These are phyloP conservation scores for Hirtodrosophila histrioides DNA, from an alignment of 2,888 invertebrate species.

Conservation along the genomic window DNA sequence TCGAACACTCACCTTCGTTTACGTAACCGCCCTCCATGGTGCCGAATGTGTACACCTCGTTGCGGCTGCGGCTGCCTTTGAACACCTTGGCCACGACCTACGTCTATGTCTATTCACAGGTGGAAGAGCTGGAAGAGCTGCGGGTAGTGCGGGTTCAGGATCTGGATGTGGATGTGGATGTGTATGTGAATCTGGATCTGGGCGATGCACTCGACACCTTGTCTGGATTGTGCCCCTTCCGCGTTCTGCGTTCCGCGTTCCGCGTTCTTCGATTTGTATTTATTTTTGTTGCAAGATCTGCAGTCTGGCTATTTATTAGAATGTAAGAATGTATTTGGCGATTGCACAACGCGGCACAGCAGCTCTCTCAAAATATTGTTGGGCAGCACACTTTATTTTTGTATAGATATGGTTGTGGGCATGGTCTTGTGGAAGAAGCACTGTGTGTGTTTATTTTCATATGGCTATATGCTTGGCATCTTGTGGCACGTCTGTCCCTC, in stretches of 20 bases:
- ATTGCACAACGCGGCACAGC: constrained; percentile 54
- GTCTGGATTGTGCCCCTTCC: constrained; percentile 29
- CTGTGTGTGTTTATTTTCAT: constrained; percentile 38
- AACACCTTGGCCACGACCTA: constrained; percentile 76
- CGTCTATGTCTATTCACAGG: constrained; percentile 43
- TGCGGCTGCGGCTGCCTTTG: constrained; percentile 60
- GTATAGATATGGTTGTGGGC: constrained; percentile 20
- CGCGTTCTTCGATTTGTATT: constrained; percentile 8
- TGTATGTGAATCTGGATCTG: constrained; percentile 31
- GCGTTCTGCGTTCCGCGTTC: constrained; percentile 46
- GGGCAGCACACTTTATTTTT: constrained; percentile 36
- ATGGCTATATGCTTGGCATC: constrained; percentile 52
- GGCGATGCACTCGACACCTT: constrained; percentile 66
- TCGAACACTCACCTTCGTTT: constrained; percentile 82
- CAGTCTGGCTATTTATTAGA: constrained; percentile 62
- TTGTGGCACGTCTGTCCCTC: constrained; percentile 39
- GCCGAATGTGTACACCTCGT: constrained; percentile 82
- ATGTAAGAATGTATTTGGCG: constrained; percentile 68
- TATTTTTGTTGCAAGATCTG: constrained; percentile 59
- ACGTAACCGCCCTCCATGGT: constrained; percentile 84
- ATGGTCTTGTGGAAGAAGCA: constrained; percentile 6
- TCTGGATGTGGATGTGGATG: constrained; percentile 3
- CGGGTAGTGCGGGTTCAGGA: neutral
- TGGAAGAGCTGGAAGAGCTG: constrained; percentile 4
- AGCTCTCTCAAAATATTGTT: constrained; percentile 46